Evolutionary conservation across 2,797 vertebrate genomes (phyloP), one percentile per base, ranked within the genome.

Genomic region (Acipenser ruthenus): DNA sequence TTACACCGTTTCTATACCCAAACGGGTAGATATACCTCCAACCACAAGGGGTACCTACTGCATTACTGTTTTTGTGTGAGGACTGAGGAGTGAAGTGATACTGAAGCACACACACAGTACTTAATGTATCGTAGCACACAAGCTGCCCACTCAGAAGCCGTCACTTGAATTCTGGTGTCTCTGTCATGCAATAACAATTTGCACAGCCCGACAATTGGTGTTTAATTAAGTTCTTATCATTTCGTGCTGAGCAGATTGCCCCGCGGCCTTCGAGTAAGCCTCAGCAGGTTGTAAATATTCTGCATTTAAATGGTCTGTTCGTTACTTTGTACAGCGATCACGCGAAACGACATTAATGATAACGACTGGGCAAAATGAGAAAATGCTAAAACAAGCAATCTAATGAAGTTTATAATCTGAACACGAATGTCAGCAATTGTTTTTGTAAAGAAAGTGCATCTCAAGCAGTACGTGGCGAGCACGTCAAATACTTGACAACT

Each of bases 191-290:
- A 11, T 67, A 51, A 51, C 18, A 37, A 23, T 62, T 62, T 66
- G 64, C 64, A 23, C 8, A 58, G 68, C 52, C 60, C 66, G 63
- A 68, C 68, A 67, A 65, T 59, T 55, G 65, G 64, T 71, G 73
- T 71, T 73, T 74, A 74, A 74, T 76, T 72, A 71, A 52, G 65
- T 73, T 70, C 67, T 77, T 71, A 72, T 72, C 68, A 64, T 63
- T 13, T 63, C 62, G 61, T 49, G 64, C 50, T 67, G 65, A 72
- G 63, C 67, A 65, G 52, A 50, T 3, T 51, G 52, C 69, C 71
- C 67, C 50, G 50, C 67, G 72, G 68, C 63, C 10, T 52, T 23
- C 13, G 6, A 55, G 18, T 18, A 55, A 53, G 18, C 18, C 4
- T 8, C 65, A 50, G 37, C 12, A 8, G 56, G 67, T 64, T 67